Evolutionary conservation across 2,797 vertebrate species (phyloP).

Genomic region (Xiphorhynchus erythropygius): DNA sequence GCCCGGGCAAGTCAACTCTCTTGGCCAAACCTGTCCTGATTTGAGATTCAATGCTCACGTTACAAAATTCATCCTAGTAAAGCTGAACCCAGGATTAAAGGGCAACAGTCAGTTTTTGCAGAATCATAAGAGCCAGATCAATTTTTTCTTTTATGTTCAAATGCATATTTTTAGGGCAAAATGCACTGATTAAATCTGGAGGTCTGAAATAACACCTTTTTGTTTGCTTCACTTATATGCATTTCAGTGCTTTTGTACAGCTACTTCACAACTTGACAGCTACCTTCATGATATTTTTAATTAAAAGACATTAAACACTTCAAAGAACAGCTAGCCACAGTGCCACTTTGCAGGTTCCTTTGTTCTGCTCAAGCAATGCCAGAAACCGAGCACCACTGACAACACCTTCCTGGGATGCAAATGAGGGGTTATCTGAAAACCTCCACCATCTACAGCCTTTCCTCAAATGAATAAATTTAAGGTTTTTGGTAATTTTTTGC

Average conservation of each 20-base stretch:
- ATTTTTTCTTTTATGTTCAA: background rate
- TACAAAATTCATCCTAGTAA: background rate
- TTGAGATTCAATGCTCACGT: background rate
- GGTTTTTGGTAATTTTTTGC: background rate
- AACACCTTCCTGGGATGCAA: background rate
- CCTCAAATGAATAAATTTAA: background rate
- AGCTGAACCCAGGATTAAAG: background rate
- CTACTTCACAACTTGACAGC: background rate
- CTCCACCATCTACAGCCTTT: background rate
- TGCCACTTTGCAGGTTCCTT: background rate
- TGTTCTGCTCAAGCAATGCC: background rate
- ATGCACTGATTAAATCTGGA: background rate
- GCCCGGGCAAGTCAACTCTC: accelerated
- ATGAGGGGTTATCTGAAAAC: background rate
- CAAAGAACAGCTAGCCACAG: background rate
- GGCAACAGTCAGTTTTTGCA: background rate
- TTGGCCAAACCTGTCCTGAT: background rate
- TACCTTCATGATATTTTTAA: background rate
- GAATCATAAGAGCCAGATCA: background rate
- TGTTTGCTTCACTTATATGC: background rate
- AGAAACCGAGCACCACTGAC: background rate
- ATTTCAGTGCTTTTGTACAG: background rate
- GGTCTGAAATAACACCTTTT: background rate
- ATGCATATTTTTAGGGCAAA: background rate
- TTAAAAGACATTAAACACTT: background rate